These are phyloP conservation scores for Salmo trutta DNA, from an alignment of 2,797 vertebrate species.

Conservation along the genomic window DNA sequence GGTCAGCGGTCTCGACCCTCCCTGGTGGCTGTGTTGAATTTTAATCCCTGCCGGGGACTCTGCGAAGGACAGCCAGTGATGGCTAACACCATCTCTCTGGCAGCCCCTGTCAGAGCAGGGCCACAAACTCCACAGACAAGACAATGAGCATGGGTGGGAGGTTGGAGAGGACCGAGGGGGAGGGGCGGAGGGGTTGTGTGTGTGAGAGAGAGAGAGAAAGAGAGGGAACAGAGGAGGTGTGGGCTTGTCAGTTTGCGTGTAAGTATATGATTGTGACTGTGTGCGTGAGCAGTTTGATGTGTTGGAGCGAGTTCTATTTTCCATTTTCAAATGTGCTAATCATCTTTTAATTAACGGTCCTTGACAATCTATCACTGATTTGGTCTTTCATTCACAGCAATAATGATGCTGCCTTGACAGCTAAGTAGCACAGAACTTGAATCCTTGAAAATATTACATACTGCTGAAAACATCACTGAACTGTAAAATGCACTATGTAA, in stretches of 20 bases:
- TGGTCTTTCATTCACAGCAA: background rate
- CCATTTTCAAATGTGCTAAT: background rate
- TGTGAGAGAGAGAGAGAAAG: background rate
- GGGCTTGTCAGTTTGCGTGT: background rate
- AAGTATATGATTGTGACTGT: conserved; percentile 9
- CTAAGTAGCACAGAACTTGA: background rate
- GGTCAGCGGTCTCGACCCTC: conserved; percentile 55
- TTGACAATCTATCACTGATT: background rate
- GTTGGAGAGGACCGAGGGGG: background rate
- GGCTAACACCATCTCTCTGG: conserved; percentile 43
- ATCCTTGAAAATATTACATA: background rate
- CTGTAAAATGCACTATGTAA: too few relatives aligned
- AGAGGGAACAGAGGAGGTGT: background rate
- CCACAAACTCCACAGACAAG: conserved; percentile 34
- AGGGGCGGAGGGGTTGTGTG: background rate
- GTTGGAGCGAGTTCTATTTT: background rate
- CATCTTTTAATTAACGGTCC: background rate
- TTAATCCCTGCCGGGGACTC: conserved; percentile 59
- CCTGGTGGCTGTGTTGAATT: conserved; percentile 55
- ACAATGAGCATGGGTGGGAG: conserved; percentile 12
- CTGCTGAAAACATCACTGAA: too few relatives aligned
- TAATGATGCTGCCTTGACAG: background rate
- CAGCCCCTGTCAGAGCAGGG: conserved; percentile 39
- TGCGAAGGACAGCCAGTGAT: conserved; percentile 60
- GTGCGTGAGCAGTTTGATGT: conserved; percentile 10